phyloP scores from a whole-genome alignment of 1,140 invertebrate genomes.

The Pygmarrhopalites habei region DNA sequence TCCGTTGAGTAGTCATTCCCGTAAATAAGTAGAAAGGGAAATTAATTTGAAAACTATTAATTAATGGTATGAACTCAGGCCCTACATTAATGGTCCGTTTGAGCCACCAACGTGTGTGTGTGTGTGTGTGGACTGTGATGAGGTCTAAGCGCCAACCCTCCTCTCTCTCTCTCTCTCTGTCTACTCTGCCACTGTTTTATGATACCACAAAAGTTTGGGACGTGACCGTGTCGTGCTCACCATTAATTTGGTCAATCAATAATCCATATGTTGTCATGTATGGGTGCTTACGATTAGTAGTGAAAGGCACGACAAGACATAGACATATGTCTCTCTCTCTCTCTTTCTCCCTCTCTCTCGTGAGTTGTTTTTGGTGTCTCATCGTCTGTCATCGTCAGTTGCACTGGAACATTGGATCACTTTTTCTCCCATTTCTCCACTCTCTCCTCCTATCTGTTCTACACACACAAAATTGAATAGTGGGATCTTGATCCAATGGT shows the following conservation, averaged over 20 bases:
- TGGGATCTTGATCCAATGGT: too few species aligned
- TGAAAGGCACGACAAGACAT: too few species aligned
- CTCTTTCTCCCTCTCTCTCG: background rate
- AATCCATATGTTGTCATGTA: conserved; percentile 12
- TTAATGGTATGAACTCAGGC: conserved; percentile 2
- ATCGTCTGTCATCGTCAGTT: background rate
- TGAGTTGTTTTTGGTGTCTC: background rate
- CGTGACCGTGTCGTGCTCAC: conserved; percentile 5
- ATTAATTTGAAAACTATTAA: conserved; percentile 10
- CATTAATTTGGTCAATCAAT: too few species aligned
- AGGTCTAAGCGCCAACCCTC: too few species aligned
- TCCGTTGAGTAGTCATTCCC: background rate
- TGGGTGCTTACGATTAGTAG: background rate
- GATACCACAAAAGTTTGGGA: background rate
- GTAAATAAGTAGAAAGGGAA: background rate
- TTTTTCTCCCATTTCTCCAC: background rate
- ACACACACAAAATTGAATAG: too few species aligned
- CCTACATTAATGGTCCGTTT: background rate
- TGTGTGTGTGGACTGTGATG: too few species aligned
- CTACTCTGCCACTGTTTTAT: background rate
- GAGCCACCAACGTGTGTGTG: too few species aligned
- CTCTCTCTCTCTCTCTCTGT: too few species aligned
- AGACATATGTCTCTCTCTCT: too few species aligned
- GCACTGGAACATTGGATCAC: background rate
- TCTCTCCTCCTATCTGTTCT: too few species aligned